Conservation (phyloP, 1,140 invertebrate genomes). For the Coenobita brevimanus region DNA sequence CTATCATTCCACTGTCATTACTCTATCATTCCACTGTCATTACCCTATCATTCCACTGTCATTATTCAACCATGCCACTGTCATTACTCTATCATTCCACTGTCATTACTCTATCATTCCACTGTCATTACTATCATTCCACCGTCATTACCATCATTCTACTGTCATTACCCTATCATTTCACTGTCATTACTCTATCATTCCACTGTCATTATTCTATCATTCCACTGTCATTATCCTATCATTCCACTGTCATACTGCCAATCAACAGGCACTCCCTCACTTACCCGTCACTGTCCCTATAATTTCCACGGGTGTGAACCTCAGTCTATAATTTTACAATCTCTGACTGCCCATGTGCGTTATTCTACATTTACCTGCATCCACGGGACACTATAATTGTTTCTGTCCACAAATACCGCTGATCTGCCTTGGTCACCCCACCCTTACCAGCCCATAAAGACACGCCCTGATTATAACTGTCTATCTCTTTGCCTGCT, state of each 20-base stretch:
- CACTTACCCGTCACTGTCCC: no score
- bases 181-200: background rate
- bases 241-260: background rate
- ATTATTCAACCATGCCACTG: background rate
- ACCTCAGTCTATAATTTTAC: background rate
- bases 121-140: background rate
- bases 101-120: background rate
- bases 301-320: background rate
- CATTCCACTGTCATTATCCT: no score
- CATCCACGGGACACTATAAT: no score
- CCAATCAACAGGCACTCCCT: background rate
- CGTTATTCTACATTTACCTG: background rate
- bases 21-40: no score
- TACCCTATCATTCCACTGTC: no score
- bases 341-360: background rate
- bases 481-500: no score
- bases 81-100: background rate
- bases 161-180: background rate
- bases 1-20: no score
- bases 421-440: no score
- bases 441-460: no score
- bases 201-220: background rate
- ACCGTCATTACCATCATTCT: background rate
- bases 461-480: no score
- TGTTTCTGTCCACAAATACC: no score